Evolutionary conservation across 2,797 vertebrate species (phyloP).

Genomic region (Amblyopsis hoosieri): DNA sequence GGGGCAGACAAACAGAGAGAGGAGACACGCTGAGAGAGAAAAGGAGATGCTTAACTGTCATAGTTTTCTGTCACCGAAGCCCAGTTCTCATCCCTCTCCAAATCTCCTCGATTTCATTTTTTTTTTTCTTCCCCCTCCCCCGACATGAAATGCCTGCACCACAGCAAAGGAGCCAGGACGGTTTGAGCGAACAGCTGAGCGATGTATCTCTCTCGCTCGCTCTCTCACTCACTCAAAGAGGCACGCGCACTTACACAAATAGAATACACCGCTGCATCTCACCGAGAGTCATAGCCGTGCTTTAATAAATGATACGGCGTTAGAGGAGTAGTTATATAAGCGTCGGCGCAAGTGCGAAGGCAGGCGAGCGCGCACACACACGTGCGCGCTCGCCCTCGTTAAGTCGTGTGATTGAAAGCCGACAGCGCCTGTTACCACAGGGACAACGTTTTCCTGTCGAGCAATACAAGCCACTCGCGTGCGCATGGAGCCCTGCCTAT

Average conservation of each 20-base stretch:
- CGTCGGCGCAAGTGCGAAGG: too few species aligned
- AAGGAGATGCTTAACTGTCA: slow-evolving; percentile 33
- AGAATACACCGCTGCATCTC: background rate
- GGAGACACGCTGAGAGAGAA: slow-evolving; percentile 12
- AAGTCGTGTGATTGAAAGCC: too few species aligned
- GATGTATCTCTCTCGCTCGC: background rate
- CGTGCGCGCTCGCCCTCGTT: too few species aligned
- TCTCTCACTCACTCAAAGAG: background rate
- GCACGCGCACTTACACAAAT: slow-evolving; percentile 6
- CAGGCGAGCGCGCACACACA: too few species aligned
- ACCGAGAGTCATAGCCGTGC: slow-evolving; percentile 5
- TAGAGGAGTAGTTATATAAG: slow-evolving; percentile 5
- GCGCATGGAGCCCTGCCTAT: too few species aligned
- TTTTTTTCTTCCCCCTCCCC: slow-evolving; percentile 7
- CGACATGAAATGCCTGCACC: slow-evolving; percentile 14
- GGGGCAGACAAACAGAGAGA: slow-evolving; percentile 22
- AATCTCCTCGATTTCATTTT: slow-evolving; percentile 15
- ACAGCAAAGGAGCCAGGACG: slow-evolving; percentile 12
- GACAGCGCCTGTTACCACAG: too few species aligned
- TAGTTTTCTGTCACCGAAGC: slow-evolving; percentile 33
- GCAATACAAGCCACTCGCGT: too few species aligned
- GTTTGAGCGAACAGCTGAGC: background rate
- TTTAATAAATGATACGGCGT: slow-evolving; percentile 16
- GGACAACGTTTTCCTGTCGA: too few species aligned
- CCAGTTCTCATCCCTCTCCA: slow-evolving; percentile 31